Evolutionary conservation across 1,140 invertebrate species (phyloP).

Genomic region (Drosophila murphyi): DNA sequence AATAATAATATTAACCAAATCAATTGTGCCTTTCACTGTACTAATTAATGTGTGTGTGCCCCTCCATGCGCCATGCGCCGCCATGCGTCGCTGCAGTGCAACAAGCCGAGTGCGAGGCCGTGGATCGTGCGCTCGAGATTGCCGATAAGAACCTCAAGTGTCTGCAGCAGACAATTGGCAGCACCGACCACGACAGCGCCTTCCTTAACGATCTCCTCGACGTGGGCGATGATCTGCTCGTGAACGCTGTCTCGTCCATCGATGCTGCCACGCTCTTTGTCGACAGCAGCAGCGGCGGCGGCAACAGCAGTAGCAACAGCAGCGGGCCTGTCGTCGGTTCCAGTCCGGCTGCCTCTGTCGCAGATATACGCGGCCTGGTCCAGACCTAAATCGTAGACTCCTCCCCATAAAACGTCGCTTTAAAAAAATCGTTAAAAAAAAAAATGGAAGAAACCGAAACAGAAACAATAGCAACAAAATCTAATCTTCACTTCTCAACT

Average conservation of each 20-base stretch:
- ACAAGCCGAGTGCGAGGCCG: slow-evolving; percentile 92
- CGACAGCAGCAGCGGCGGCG: slow-evolving; percentile 64
- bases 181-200: slow-evolving; percentile 85
- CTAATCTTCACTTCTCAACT: slow-evolving; percentile 49
- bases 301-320: slow-evolving; percentile 64
- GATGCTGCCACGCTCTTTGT: slow-evolving; percentile 75
- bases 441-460: slow-evolving; percentile 1
- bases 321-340: slow-evolving; percentile 37
- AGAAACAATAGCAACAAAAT: slow-evolving; percentile 14
- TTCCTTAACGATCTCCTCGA: slow-evolving; percentile 80
- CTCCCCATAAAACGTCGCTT: slow-evolving; percentile 18
- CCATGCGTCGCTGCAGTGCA: slow-evolving; percentile 86
- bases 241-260: slow-evolving; percentile 65
- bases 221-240: slow-evolving; percentile 73
- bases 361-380: slow-evolving; percentile 79
- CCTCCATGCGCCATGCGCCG: slow-evolving; percentile 40
- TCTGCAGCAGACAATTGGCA: slow-evolving; percentile 89
- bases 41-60: slow-evolving; percentile 75
- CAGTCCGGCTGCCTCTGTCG: slow-evolving; percentile 37
- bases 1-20: slow-evolving; percentile 62
- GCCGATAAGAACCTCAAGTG: slow-evolving; percentile 92
- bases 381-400: slow-evolving; percentile 61
- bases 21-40: slow-evolving; percentile 69
- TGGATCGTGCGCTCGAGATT: slow-evolving; percentile 92
- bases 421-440: slow-evolving; percentile 42